Evolutionary conservation across 2,797 vertebrate genomes (phyloP).

Genomic region (Spheniscus humboldti): DNA sequence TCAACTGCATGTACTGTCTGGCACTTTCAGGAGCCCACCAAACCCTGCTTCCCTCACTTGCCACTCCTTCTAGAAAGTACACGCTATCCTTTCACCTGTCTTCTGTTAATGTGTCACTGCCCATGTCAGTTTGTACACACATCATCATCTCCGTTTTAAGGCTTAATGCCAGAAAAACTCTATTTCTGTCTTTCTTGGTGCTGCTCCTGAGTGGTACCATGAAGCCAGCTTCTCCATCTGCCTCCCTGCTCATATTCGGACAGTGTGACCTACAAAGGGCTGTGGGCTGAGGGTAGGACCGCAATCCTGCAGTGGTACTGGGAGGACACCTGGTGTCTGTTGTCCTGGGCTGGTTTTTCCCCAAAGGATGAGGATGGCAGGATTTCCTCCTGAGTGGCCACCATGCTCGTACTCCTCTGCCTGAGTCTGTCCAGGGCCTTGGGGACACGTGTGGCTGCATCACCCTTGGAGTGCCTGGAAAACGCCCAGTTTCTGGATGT

Average conservation of each 20-base stretch:
- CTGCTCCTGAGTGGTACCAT: neutral
- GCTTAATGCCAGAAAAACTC: neutral
- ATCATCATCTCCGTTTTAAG: neutral
- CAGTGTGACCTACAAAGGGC: neutral
- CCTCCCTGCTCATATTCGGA: rapidly evolving
- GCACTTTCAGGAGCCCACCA: neutral
- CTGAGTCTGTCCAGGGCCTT: neutral
- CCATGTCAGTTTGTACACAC: neutral
- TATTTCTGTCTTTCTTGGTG: neutral
- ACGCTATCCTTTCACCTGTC: neutral
- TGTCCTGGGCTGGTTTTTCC: neutral
- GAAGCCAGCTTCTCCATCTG: neutral
- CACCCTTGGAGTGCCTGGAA: neutral
- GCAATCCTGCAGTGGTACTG: neutral
- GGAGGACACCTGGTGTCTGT: neutral
- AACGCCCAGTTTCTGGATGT: neutral
- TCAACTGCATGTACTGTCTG: rapidly evolving
- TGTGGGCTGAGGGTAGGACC: neutral
- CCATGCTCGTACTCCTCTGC: neutral
- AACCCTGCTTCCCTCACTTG: neutral
- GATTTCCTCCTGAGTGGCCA: neutral
- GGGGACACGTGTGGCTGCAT: rapidly evolving
- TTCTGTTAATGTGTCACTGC: neutral
- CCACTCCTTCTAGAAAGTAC: neutral
- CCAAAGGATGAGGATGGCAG: neutral